Evolutionary conservation across 2,888 invertebrate genomes (phyloP), one percentile per base, ranked within the genome.

Genomic region (Pammene fasciana): DNA sequence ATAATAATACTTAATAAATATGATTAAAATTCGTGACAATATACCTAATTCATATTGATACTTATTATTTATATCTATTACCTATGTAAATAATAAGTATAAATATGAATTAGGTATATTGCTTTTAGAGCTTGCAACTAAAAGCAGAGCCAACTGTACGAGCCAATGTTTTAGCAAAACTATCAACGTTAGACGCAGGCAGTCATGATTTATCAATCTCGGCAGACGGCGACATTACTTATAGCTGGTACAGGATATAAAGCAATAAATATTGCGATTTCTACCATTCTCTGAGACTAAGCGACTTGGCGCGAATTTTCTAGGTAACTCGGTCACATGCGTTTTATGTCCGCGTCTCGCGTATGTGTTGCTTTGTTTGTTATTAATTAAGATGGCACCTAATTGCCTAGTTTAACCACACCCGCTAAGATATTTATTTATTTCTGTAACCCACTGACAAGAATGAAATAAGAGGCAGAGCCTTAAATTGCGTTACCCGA

Each of bases 201-300:
- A 41, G 54, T 41, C 65, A 57, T 68, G 57, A 60, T 54, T 60
- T 54, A 70, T 70, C 70, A 54, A 70, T 60, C 70, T 59, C n/a
- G 34, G 34, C 41, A 54, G 46, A 46, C 54, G 54, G 52, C 54
- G 55, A 65, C 70, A 60, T 70, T 65, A 64, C 65, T 67, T 67
- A 65, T 60, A 38, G 46, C 38, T 45, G 59, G 16, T 38, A 60
- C 62, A 55, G 64, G 68, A 71, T 68, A 72, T 72, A 66, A 57
- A 60, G 59, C 70, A 67, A 72, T 72, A 72, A 70, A 72, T 72
- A 70, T 60, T 60, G 50, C 70, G 72, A 67, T 72, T 72, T 72
- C 72, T 70, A 70, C 62, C 48, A 72, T 59, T 70, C 56, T 48
- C 55, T 54, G 52, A 59, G 4, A 9, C 43, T n/a, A 38, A 64